phyloP scores from a whole-genome alignment of 2,888 invertebrate species.

The Eupsilia transversa region DNA sequence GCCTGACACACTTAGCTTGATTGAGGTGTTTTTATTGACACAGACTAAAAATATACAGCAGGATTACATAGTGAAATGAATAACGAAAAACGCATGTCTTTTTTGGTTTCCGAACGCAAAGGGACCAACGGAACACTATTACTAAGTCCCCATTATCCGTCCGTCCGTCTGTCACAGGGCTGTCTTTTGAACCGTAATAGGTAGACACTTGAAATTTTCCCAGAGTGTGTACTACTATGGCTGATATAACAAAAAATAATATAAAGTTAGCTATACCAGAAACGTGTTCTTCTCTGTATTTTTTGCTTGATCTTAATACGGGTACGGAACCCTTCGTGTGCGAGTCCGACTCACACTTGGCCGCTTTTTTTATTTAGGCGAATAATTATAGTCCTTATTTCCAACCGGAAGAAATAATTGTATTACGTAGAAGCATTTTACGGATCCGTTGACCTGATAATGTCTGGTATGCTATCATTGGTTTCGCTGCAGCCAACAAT shows the following conservation, averaged over 20 bases:
- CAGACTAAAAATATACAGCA: neutral
- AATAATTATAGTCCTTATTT: neutral
- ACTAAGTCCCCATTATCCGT: neutral
- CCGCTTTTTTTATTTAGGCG: neutral
- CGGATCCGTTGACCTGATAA: constrained; percentile 24
- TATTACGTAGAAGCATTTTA: neutral
- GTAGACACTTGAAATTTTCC: no score
- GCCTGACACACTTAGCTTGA: constrained; percentile 24
- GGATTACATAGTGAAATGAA: neutral
- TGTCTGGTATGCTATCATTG: constrained; percentile 18
- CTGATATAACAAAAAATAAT: no score
- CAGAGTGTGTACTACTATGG: no score
- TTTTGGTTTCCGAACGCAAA: neutral
- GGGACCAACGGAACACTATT: neutral
- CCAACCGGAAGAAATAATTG: neutral
- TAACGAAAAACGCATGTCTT: neutral
- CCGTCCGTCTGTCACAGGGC: neutral
- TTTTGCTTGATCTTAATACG: no score
- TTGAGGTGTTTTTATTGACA: constrained; percentile 12
- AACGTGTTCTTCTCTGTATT: no score
- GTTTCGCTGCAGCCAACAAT: constrained; percentile 22
- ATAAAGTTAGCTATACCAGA: no score
- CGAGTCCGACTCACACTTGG: neutral
- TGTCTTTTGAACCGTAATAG: neutral
- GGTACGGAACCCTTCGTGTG: neutral